Base-by-base conservation (phyloP, 1,140 invertebrate species). In the Drosophila mayri region DNA sequence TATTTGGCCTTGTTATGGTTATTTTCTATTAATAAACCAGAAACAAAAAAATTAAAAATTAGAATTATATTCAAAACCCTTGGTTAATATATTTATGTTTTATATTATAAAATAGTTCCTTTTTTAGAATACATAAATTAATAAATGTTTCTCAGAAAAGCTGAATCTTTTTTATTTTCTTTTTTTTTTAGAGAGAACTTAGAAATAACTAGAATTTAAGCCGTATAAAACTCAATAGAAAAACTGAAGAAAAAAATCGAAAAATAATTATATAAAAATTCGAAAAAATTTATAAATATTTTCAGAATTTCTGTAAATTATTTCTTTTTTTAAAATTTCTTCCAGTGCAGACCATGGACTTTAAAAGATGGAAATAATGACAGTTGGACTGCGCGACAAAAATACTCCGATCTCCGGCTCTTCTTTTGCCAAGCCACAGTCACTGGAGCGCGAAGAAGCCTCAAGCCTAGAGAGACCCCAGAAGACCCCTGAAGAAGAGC, bases 401-500 rank as follows among this genome's bases (percentile, higher is more conserved):
- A 66, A 38, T 64, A 65, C 65, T 79, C 46, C 46, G 35, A 16
- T 30, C 37, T 66, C 22, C 32, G 65, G 61, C 14, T 43, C 46
- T 37, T 50, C 61, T 38, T 57, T 40, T 72, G 72, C 67, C 66
- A 63, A 60, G 86, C 79, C 44, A 16, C 84, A 88, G 74, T 78
- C 84, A 88, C 77, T 90, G 84, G 78, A 88, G 84, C 84, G 84
- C 74, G 64, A 90, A 88, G 67, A 35, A 77, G 41, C n/a, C 63
- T 16, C 14, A 6, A 14, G 38, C 28, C 28, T 5, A 44, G 12
- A 8, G 40, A 61, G 41, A 47, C 30, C 59, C 43, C 20, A 49
- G 18, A 8, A 47, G 44, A 32, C 20, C 40, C 58, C 18, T 9
- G 22, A 47, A 25, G 46, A 47, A 12, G 28, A 30, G 28, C 47